Evolutionary conservation across 2,888 invertebrate genomes (phyloP), one percentile per base, ranked within the genome.

Genomic region (Flexamia atlantica): DNA sequence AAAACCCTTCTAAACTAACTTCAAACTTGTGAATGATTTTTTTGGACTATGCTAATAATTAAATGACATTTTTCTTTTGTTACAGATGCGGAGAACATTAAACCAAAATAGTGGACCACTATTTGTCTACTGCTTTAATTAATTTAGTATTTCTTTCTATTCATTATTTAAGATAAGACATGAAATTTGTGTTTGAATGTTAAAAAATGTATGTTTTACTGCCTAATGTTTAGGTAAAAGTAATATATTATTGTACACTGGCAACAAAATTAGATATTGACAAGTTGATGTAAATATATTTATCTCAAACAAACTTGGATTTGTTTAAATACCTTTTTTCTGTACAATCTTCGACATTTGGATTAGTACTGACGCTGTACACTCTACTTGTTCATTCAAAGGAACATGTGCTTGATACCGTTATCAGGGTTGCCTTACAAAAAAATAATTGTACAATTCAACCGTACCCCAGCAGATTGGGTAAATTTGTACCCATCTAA

Each of bases 211-310:
- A 72, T 53, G 57, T 70, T 82, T 46, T 72, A 82, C 17, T 74
- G 25, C 82, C 82, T 83, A 83, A 83, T 83, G 82, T 83, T 83
- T 83, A 83, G 82, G 82, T 83, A 53, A 60, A 64, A 82, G 82
- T 82, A 50, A 82, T 82, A 82, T 82, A 82, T 82, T 46, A 64
- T 42, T 53, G 74, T 76, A 46, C 42, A 76, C 74, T 79, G 79
- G 72, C 53, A 60, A 81, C 60, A 74, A 32, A 83, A 40, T 40
- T 20, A 83, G 82, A 40, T 60, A 74, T 57, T 74, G 25, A 57
- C 40, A 83, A 57, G 10, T 28, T 25, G 50, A 74, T 83, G 82
- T 83, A 83, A 83, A 83, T 83, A 83, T 83, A 83, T 83, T 83
- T 83, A 83, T 83, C 82, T 57, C 2, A 46, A 17, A 46, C 12